A percentile compares a stretch with the other conserved stretches of the same genome.
Conservation (phyloP, 2,113 vertebrate genomes). For the Pangasianodon hypophthalmus region DNA sequence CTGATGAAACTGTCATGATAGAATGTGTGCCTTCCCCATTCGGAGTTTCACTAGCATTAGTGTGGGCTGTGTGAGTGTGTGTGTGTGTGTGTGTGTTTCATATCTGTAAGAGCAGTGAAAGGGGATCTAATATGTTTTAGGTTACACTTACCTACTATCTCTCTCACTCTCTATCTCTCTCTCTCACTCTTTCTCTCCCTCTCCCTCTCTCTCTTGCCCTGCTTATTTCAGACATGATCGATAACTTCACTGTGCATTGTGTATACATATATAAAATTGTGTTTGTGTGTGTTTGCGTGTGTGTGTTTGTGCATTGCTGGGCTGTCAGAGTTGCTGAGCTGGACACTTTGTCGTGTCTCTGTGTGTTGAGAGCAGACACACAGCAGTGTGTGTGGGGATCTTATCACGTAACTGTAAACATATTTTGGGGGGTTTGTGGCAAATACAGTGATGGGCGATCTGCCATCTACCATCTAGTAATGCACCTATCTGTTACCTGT, state of each 20-base stretch:
- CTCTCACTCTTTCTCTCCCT: not conserved
- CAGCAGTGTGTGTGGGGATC: slow-evolving; percentile 59
- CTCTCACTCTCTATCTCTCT: too few species aligned
- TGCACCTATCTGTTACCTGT: slow-evolving; percentile 14
- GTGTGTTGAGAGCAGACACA: slow-evolving; percentile 54
- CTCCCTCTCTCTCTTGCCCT: not conserved
- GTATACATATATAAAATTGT: not conserved
- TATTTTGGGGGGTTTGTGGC: slow-evolving; percentile 66
- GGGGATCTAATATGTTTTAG: not conserved
- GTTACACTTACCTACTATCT: not conserved
- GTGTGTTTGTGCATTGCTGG: not conserved
- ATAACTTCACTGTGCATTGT: not conserved
- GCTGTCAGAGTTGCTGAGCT: not conserved
- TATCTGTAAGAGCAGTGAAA: slow-evolving; percentile 3
- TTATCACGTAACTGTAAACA: slow-evolving; percentile 69
- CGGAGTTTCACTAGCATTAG: slow-evolving; percentile 8
- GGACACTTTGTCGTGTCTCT: slow-evolving; percentile 36
- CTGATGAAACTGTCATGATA: slow-evolving; percentile 30
- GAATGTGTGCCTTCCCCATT: slow-evolving; percentile 3
- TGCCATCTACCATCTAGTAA: slow-evolving; percentile 54
- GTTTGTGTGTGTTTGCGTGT: slow-evolving; percentile 11
- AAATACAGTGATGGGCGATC: slow-evolving; percentile 65
- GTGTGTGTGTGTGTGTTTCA: not conserved
- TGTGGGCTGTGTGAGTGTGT: not conserved
- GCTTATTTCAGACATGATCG: not conserved